Evolutionary conservation across 2,888 invertebrate species (phyloP).

Genomic region (Ellobium chinense): DNA sequence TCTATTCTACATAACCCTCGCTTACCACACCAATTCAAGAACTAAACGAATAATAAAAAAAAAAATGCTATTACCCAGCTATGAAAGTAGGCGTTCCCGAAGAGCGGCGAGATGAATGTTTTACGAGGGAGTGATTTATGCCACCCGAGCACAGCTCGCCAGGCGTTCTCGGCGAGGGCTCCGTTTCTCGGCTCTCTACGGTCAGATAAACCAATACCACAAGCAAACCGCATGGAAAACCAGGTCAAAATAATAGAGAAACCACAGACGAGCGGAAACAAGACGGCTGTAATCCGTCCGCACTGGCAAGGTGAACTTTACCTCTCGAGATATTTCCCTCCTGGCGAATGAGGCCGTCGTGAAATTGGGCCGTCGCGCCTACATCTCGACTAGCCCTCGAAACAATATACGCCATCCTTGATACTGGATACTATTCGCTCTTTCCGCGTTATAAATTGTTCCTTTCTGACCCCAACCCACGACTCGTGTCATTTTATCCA

Average conservation of each 20-base stretch:
- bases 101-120: conserved; percentile 19
- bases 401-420: no score
- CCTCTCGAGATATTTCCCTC: not conserved
- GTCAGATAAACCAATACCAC: conserved; percentile 12
- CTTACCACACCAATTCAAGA: no score
- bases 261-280: conserved; percentile 32
- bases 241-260: conserved; percentile 1
- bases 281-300: not conserved
- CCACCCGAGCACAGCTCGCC: not conserved
- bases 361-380: not conserved
- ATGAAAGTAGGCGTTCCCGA: conserved; percentile 37
- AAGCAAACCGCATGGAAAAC: conserved; percentile 23
- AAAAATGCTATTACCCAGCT: not conserved
- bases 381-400: no score
- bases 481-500: no score
- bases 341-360: not conserved
- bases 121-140: conserved; percentile 42
- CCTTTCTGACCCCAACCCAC: not conserved
- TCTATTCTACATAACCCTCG: no score
- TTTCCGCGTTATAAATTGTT: no score
- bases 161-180: not conserved
- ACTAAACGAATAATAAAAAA: no score
- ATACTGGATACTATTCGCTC: no score
- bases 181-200: conserved; percentile 16
- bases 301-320: conserved; percentile 7